Conservation (phyloP, 2,888 invertebrate species). For the Neoascia interrupta region DNA sequence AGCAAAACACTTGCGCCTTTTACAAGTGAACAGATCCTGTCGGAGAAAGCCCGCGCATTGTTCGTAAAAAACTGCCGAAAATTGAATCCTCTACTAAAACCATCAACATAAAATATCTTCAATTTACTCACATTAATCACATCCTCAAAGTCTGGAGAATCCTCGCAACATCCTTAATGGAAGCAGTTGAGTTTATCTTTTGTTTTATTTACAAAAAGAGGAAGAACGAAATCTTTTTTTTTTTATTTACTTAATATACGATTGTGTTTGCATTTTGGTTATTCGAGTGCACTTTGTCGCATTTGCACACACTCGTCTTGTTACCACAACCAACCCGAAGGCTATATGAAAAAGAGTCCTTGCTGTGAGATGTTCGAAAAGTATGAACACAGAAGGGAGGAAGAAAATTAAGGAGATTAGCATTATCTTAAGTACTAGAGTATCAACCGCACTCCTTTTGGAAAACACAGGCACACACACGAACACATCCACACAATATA, state of each 20-base stretch:
- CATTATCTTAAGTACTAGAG: too few relatives aligned
- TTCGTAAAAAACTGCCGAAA: not conserved
- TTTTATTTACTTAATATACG: not conserved
- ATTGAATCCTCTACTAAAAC: conserved; percentile 13
- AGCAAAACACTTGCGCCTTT: too few relatives aligned
- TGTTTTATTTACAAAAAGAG: not conserved
- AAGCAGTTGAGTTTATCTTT: not conserved
- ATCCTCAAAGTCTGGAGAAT: conserved; percentile 23
- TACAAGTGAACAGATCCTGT: too few relatives aligned
- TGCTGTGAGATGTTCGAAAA: too few relatives aligned
- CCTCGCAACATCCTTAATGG: conserved; percentile 3
- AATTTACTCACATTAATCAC: conserved; percentile 56
- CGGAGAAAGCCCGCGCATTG: conserved; percentile 5
- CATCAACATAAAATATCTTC: not conserved
- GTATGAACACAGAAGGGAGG: conserved; percentile 28
- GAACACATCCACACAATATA: too few relatives aligned
- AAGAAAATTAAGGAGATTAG: conserved; percentile 3
- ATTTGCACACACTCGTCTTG: conserved; percentile 16
- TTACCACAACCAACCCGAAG: too few relatives aligned
- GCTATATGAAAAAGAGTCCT: too few relatives aligned
- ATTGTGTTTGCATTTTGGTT: conserved; percentile 16
- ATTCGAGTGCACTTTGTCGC: conserved; percentile 35
- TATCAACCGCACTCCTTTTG: not conserved
- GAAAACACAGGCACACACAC: not conserved
- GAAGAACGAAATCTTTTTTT: too few relatives aligned